Percentiles rank a stretch among this genome's conserved stretches.
Evolutionary conservation across 2,888 invertebrate genomes (phyloP).

Genomic region (Rosalia funebris): DNA sequence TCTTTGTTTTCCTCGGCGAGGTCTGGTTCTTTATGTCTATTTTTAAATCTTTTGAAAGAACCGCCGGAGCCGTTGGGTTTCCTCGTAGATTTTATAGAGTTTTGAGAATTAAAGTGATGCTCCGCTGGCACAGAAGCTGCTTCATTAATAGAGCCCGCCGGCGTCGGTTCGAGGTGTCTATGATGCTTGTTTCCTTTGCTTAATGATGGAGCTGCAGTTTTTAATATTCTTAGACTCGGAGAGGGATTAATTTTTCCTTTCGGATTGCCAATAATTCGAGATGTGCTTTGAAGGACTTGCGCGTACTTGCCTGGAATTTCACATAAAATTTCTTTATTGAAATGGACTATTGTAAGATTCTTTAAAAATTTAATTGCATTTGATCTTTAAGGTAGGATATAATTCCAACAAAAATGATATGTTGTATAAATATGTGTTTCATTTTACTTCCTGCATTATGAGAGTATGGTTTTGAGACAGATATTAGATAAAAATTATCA

Average conservation of each 20-base stretch:
- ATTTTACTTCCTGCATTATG: no score
- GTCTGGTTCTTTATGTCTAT: conserved; percentile 65
- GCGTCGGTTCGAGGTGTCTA: conserved; percentile 73
- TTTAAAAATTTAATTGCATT: no score
- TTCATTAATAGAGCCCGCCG: conserved; percentile 66
- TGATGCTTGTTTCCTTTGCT: conserved; percentile 64
- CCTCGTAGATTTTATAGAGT: conserved; percentile 65
- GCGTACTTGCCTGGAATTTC: conserved; percentile 86
- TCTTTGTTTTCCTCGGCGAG: conserved; percentile 54
- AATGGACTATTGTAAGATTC: no score
- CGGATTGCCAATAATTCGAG: conserved; percentile 70
- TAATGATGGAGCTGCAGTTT: conserved; percentile 76
- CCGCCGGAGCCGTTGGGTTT: conserved; percentile 65
- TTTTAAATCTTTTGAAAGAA: conserved; percentile 67
- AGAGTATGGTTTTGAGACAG: no score
- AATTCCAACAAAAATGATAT: no score
- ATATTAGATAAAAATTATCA: no score
- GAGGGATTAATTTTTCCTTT: conserved; percentile 72
- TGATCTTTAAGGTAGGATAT: no score
- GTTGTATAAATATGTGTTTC: no score
- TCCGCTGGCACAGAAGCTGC: conserved; percentile 68
- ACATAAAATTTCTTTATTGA: background rate
- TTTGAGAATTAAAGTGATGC: conserved; percentile 65
- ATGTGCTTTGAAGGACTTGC: conserved; percentile 85
- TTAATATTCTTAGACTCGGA: conserved; percentile 75